A percentile compares a stretch with the other conserved stretches of the same genome.
phyloP scores from a whole-genome alignment of 2,888 invertebrate species.

The Dyspetes luteomarginatus region DNA sequence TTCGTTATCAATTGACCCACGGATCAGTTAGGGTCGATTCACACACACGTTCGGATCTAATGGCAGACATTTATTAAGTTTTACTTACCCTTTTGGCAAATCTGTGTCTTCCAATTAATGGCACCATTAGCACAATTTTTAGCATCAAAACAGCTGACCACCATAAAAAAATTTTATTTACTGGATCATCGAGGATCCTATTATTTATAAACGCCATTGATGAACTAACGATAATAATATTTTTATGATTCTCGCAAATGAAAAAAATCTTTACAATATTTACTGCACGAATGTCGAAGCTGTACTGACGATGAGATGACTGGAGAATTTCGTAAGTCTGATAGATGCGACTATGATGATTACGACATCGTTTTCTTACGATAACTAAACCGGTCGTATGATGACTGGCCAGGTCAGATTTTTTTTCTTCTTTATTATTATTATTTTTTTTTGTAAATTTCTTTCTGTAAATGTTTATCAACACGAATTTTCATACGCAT shows the following conservation, averaged over 20 bases:
- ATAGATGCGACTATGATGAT: neutral
- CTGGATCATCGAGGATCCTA: constrained; percentile 45
- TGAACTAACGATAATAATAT: neutral
- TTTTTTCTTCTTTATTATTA: neutral
- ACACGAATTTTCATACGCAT: neutral
- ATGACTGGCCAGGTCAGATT: neutral
- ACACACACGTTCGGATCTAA: neutral
- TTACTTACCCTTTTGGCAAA: constrained; percentile 67
- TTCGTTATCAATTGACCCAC: too few species aligned
- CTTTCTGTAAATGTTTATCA: neutral
- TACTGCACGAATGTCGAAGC: neutral
- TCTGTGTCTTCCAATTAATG: constrained; percentile 66
- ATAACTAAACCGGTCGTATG: neutral
- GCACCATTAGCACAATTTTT: constrained; percentile 67
- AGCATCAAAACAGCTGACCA: constrained; percentile 68
- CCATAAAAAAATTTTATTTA: constrained; percentile 67
- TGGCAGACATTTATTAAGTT: neutral
- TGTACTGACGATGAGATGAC: constrained; percentile 18
- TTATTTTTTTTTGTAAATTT: neutral
- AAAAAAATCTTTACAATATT: neutral
- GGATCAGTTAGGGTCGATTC: too few species aligned
- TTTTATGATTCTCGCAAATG: neutral
- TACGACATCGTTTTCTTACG: neutral
- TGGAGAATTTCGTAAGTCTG: too few species aligned
- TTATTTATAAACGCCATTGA: neutral